phyloP scores from a whole-genome alignment of 37 sponge, comb jelly and placozoan species.

The Hexactinellida sp. region DNA sequence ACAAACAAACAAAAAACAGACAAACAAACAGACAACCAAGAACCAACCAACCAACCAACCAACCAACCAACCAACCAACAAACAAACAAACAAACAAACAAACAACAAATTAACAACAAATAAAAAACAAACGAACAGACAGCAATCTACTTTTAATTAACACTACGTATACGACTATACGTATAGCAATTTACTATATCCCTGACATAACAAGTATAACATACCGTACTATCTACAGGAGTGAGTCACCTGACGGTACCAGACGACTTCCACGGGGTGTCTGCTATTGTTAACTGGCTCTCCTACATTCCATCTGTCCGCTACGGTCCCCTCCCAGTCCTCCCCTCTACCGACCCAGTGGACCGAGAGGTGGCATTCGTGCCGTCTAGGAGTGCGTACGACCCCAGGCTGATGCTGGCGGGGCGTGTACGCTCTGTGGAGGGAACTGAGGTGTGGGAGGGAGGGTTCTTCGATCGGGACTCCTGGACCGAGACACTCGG shows the following conservation, averaged over 20 bases:
- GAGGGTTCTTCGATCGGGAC: conserved; percentile 87
- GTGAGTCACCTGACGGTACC: conserved; percentile 75
- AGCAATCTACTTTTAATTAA: no score
- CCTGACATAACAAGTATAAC: no score
- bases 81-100: no score
- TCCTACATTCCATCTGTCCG: conserved; percentile 54
- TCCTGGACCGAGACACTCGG: conserved; percentile 70
- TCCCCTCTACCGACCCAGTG: conserved; percentile 53
- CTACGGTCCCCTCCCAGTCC: conserved; percentile 39
- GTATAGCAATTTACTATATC: no score
- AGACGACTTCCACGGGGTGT: conserved; percentile 74
- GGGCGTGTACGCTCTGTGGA: conserved; percentile 36
- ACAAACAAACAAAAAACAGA: no score
- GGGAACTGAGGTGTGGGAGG: conserved; percentile 43
- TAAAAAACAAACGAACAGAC: no score
- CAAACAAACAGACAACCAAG: no score
- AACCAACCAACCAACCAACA: no score
- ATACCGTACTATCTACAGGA: conserved; percentile 25
- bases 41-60: no score
- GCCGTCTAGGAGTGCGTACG: conserved; percentile 77
- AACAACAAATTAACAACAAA: no score
- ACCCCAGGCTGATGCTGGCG: conserved; percentile 73
- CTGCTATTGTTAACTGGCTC: conserved; percentile 67
- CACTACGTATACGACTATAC: no score
- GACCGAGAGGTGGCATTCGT: conserved; percentile 51